Evolutionary conservation across 1,140 invertebrate species (phyloP), one percentile per base, ranked within the genome.

Genomic region (Drosophila dunni): DNA sequence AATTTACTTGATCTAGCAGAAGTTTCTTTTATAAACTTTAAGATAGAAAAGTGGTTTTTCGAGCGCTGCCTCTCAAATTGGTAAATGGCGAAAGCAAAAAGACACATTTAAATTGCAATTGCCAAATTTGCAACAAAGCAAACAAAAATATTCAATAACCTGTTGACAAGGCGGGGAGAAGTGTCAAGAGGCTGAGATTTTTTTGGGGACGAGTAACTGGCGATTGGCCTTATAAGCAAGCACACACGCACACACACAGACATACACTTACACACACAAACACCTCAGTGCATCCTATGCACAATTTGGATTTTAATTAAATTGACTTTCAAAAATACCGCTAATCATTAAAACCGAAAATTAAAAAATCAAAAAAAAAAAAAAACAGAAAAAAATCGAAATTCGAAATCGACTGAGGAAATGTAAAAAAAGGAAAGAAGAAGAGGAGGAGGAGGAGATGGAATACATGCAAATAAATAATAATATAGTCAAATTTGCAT

Each of bases 291-390:
- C 81, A 79, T 77, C 78, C 46, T 65, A 78, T 81, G 64, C 81
- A 48, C 62, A 81, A 70, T 72, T 64, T 63, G 69, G 64, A 33
- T 68, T 88, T 86, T 86, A 86, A 86, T 86, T 88, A 86, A 88
- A 86, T 88, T 82, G 79, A 88, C 82, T 86, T 86, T 86, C 82
- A 86, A 88, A 86, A 88, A 88, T 86, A 83, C 83, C 82, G 82
- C 82, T 86, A 88, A 86, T 83, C 79, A 88, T 81, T 86, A 53
- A 71, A 84, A 80, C 65, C 44, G n/a, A 17, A 40, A 60, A 51
- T 45, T 45, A 70, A 80, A 77, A 77, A 64, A 44, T 40, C 17
- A 0, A 1, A 20, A 48, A 70, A 60, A 50, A 57, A 17, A 33
- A 11, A 64, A 44, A 54, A 4, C 13, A 24, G 15, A 45, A 45